Percentiles rank a stretch among this genome's conserved stretches.
phyloP scores from a whole-genome alignment of 1,140 invertebrate species.

The Achatina immaculata region DNA sequence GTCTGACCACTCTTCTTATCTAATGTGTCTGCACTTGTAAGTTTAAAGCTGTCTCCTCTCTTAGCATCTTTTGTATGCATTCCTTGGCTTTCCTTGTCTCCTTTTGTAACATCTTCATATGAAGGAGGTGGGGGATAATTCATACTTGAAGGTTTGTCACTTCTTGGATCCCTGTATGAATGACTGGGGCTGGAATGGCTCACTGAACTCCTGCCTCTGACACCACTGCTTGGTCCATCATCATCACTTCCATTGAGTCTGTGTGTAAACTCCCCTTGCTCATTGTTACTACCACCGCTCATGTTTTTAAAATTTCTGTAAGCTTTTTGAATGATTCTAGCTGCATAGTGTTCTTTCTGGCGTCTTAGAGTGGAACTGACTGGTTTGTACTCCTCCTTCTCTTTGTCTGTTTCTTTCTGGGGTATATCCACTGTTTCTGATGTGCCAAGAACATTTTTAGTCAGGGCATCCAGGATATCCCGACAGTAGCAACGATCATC shows the following conservation, averaged over 20 bases:
- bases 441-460: conserved; percentile 94
- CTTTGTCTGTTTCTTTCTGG: conserved; percentile 79
- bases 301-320: conserved; percentile 75
- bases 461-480: conserved; percentile 95
- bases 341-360: conserved; percentile 95
- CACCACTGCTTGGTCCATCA: conserved; percentile 1
- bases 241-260: conserved; percentile 8
- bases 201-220: too few relatives aligned
- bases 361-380: conserved; percentile 93
- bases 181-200: background rate
- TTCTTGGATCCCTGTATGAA: background rate
- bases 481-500: conserved; percentile 97
- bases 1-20: conserved; percentile 23
- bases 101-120: background rate
- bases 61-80: background rate
- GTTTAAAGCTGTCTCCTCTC: conserved; percentile 29
- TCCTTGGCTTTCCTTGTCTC: background rate
- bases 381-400: conserved; percentile 89
- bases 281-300: conserved; percentile 38
- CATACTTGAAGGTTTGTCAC: background rate
- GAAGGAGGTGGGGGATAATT: background rate
- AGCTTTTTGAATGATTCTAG: conserved; percentile 92
- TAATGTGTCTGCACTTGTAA: conserved; percentile 32
- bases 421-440: conserved; percentile 73
- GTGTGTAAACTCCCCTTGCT: conserved; percentile 5